Evolutionary conservation across 2,888 invertebrate genomes (phyloP).

Genomic region (Cyclophora punctaria): DNA sequence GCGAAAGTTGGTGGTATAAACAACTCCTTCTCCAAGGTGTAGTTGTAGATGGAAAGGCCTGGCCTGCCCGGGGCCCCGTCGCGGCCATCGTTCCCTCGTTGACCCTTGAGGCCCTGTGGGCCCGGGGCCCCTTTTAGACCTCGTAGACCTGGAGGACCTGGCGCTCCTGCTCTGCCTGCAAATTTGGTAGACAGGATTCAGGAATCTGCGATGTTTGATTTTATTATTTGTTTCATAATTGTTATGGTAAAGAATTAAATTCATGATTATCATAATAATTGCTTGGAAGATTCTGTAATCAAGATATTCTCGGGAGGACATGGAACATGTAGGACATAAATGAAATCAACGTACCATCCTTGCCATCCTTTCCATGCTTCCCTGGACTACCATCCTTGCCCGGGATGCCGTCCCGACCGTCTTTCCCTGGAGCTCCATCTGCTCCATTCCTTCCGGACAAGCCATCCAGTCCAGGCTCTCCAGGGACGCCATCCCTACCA

Average conservation of each 20-base stretch:
- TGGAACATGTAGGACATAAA: neutral
- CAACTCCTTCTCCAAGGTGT: constrained; percentile 79
- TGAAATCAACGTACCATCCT: constrained; percentile 46
- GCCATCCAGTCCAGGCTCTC: constrained; percentile 92
- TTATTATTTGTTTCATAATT: too few relatives aligned
- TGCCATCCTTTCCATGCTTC: constrained; percentile 69
- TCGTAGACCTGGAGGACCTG: constrained; percentile 81
- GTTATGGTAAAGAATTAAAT: too few relatives aligned
- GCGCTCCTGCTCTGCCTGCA: constrained; percentile 78
- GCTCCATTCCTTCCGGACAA: constrained; percentile 89
- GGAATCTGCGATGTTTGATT: too few relatives aligned
- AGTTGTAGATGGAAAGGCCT: constrained; percentile 86
- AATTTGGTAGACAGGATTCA: too few relatives aligned
- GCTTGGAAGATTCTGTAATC: too few relatives aligned
- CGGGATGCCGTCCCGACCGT: constrained; percentile 81
- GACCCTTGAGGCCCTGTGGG: constrained; percentile 80
- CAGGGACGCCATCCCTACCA: constrained; percentile 91
- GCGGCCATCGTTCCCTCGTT: constrained; percentile 82
- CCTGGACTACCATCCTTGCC: constrained; percentile 83
- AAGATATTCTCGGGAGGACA: too few relatives aligned
- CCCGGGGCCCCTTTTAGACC: constrained; percentile 84
- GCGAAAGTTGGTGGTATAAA: constrained; percentile 91
- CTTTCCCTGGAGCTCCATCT: constrained; percentile 85
- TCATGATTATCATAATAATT: too few relatives aligned
- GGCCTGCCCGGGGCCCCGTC: constrained; percentile 86